Percentiles rank a stretch among this genome's conserved stretches.
phyloP scores from a whole-genome alignment of 2,888 invertebrate genomes.

The Cephus spinipes region DNA sequence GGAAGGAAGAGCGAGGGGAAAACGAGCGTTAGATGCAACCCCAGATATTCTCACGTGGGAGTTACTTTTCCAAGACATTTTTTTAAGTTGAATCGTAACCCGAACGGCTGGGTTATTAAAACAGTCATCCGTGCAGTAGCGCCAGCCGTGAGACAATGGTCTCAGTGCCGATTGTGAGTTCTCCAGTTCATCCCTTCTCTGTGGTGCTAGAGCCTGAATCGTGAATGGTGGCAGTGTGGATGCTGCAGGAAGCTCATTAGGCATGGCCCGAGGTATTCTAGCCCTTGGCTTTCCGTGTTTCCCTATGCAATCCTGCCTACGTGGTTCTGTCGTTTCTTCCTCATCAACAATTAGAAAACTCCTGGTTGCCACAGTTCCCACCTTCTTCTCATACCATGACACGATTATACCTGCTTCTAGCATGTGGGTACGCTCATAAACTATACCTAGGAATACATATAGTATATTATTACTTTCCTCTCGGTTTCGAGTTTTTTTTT shows the following conservation, averaged over 20 bases:
- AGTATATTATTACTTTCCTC: neutral
- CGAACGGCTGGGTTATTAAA: conserved; percentile 35
- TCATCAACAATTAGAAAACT: conserved; percentile 31
- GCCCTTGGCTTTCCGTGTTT: conserved; percentile 35
- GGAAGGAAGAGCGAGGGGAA: neutral
- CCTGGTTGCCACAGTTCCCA: conserved; percentile 9
- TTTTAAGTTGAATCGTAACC: conserved; percentile 8
- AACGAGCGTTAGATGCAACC: neutral
- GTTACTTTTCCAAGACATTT: neutral
- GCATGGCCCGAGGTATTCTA: conserved; percentile 60
- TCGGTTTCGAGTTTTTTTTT: neutral
- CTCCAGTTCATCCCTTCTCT: conserved; percentile 18
- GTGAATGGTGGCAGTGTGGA: conserved; percentile 9
- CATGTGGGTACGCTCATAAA: neutral
- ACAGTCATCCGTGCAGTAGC: conserved; percentile 15
- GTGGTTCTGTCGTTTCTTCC: conserved; percentile 19
- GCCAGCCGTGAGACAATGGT: conserved; percentile 33
- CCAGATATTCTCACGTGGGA: neutral
- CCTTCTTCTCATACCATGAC: neutral
- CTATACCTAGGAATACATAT: neutral
- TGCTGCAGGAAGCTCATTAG: conserved; percentile 65
- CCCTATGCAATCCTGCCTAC: neutral
- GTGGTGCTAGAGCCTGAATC: conserved; percentile 10
- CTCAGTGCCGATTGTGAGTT: conserved; percentile 37
- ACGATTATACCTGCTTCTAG: neutral